Conservation (phyloP, 2,797 vertebrate genomes). For the Acanthopagrus latus region DNA sequence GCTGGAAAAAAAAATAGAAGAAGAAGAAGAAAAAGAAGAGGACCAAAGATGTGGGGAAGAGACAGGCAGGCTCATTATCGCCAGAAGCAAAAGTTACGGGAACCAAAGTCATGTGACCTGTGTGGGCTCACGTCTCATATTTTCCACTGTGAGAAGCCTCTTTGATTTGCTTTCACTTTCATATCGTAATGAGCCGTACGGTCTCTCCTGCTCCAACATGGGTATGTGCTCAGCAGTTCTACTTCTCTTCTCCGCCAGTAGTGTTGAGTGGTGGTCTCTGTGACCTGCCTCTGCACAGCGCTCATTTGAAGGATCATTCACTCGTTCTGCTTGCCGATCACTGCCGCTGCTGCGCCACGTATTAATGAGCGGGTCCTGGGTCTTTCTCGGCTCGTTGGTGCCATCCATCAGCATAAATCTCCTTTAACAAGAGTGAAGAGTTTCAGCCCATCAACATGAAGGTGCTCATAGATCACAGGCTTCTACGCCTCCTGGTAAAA, state of each 20-base stretch:
- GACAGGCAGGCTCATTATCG: slow-evolving; percentile 84
- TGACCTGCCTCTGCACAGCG: slow-evolving; percentile 59
- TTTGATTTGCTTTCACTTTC: slow-evolving; percentile 83
- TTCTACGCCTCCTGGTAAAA: slow-evolving; percentile 51
- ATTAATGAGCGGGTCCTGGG: slow-evolving; percentile 72
- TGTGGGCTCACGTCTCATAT: slow-evolving; percentile 75
- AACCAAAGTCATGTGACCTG: slow-evolving; percentile 83
- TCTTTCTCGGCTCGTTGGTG: slow-evolving; percentile 52
- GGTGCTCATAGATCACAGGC: slow-evolving; percentile 71
- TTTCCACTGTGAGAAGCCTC: slow-evolving; percentile 64
- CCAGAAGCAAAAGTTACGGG: slow-evolving; percentile 79
- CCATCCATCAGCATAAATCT: slow-evolving; percentile 76
- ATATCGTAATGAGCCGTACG: slow-evolving; percentile 80
- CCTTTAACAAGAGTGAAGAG: slow-evolving; percentile 74
- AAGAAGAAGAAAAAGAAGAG: slow-evolving; percentile 48
- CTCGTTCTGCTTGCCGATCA: slow-evolving; percentile 65
- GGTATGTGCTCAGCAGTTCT: slow-evolving; percentile 62
- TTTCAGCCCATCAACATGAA: slow-evolving; percentile 70
- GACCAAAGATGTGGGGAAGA: slow-evolving; percentile 70
- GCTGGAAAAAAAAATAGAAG: slow-evolving; percentile 27
- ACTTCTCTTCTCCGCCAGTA: slow-evolving; percentile 45
- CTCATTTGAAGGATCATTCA: slow-evolving; percentile 73
- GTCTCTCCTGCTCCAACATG: slow-evolving; percentile 66
- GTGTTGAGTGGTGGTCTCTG: slow-evolving; percentile 59
- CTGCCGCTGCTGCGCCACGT: slow-evolving; percentile 37